These are phyloP conservation scores for Lycaon pictus DNA, from an alignment of 2,113 vertebrate species.

Conservation along the genomic window DNA sequence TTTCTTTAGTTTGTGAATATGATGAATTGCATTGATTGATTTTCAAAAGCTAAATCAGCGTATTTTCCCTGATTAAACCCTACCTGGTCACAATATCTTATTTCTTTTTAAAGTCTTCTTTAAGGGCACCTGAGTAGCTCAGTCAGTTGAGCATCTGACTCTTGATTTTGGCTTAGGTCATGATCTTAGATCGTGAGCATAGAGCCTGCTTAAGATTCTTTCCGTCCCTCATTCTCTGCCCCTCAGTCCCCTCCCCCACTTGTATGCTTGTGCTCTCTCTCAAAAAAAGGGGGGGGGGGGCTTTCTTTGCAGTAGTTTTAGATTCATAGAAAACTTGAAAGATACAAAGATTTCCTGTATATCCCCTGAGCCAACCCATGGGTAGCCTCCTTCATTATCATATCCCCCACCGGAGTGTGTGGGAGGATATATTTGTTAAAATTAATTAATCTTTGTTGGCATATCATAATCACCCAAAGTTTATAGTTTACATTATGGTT, in stretches of 20 bases:
- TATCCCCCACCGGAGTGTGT: background rate
- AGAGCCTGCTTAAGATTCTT: background rate
- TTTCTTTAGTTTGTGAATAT: background rate
- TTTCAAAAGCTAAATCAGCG: background rate
- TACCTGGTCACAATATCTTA: background rate
- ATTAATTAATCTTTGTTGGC: background rate
- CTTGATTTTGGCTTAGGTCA: background rate
- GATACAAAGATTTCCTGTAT: background rate
- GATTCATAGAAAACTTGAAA: background rate
- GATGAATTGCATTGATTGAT: background rate
- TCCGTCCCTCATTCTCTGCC: background rate
- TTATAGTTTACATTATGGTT: background rate
- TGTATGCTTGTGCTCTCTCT: background rate
- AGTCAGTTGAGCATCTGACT: background rate
- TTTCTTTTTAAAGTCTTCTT: background rate
- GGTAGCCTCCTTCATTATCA: too few relatives aligned
- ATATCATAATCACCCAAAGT: background rate
- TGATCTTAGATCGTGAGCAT: background rate
- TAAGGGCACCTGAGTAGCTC: background rate
- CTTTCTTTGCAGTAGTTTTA: background rate
- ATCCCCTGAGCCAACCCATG: background rate
- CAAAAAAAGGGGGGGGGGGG: background rate
- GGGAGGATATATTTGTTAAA: background rate
- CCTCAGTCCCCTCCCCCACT: background rate
- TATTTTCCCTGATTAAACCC: background rate